Evolutionary conservation across 2,113 vertebrate species (phyloP).

Genomic region (Colossoma macropomum): DNA sequence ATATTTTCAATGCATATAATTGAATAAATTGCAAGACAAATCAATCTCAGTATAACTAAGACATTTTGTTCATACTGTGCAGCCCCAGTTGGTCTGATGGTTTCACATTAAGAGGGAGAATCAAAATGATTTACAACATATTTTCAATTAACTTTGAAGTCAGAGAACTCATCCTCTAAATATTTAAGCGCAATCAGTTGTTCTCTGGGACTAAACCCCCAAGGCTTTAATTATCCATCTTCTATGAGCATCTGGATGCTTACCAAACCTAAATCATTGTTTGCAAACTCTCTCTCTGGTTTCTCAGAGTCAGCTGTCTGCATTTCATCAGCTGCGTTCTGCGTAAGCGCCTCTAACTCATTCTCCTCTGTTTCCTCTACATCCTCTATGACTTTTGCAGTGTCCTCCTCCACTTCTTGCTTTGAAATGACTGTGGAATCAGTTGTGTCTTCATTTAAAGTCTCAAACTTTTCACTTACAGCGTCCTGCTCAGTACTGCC

Average conservation of each 20-base stretch:
- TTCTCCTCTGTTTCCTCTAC: slow-evolving; percentile 61
- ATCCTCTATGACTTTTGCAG: slow-evolving; percentile 63
- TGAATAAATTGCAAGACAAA: too few species aligned
- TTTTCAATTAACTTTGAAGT: not conserved
- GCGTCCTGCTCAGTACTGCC: slow-evolving; percentile 56
- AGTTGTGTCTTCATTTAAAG: slow-evolving; percentile 64
- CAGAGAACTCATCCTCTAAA: not conserved
- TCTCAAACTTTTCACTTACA: slow-evolving; percentile 38
- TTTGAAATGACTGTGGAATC: slow-evolving; percentile 55
- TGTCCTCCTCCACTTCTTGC: slow-evolving; percentile 58
- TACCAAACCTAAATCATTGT: slow-evolving; percentile 50
- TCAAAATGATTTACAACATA: not conserved
- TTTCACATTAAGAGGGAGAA: not conserved
- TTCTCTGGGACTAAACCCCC: slow-evolving; percentile 32
- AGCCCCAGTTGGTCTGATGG: not conserved
- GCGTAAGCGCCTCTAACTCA: slow-evolving; percentile 42
- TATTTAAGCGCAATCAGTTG: not conserved
- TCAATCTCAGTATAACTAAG: too few species aligned
- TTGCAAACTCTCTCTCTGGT: slow-evolving; percentile 53
- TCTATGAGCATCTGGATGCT: slow-evolving; percentile 19
- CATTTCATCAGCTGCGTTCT: slow-evolving; percentile 40
- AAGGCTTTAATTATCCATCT: slow-evolving; percentile 44
- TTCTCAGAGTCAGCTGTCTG: slow-evolving; percentile 37
- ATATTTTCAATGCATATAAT: too few species aligned
- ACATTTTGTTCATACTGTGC: not conserved